Conservation (phyloP, 2,113 vertebrate genomes). For the Hemiprocne comata region DNA sequence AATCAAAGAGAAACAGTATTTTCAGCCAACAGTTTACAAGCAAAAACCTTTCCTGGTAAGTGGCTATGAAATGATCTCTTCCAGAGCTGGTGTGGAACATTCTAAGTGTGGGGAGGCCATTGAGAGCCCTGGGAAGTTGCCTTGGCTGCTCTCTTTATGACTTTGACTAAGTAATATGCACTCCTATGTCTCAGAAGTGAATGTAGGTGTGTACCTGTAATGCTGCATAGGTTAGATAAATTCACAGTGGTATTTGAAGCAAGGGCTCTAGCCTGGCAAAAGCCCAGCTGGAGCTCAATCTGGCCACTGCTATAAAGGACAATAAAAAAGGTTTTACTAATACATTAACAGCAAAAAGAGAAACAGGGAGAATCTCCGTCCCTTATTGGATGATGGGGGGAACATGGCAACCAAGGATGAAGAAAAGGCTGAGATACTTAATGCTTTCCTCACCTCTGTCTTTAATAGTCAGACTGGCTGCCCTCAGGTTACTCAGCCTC, state of each 20-base stretch:
- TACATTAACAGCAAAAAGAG: no score
- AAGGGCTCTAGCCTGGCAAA: background rate
- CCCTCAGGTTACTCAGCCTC: no score
- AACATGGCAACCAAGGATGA: no score
- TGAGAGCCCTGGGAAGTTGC: background rate
- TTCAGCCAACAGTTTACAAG: background rate
- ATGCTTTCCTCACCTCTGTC: no score
- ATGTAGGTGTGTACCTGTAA: background rate
- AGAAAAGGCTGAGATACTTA: no score
- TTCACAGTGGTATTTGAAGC: background rate
- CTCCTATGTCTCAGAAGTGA: background rate
- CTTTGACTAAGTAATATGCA: background rate
- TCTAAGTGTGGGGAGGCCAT: background rate
- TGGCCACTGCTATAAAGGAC: no score
- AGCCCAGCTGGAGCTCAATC: no score
- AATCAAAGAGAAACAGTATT: background rate
- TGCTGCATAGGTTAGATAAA: conserved; percentile 11
- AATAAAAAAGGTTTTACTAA: no score
- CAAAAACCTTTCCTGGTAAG: background rate
- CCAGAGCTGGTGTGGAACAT: background rate
- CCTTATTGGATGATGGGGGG: no score
- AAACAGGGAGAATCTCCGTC: no score
- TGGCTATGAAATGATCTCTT: background rate
- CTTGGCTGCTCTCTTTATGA: background rate
- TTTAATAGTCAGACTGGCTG: no score